These are phyloP conservation scores for Gobio gobio DNA, from an alignment of 2,113 vertebrate genomes.

Conservation along the genomic window DNA sequence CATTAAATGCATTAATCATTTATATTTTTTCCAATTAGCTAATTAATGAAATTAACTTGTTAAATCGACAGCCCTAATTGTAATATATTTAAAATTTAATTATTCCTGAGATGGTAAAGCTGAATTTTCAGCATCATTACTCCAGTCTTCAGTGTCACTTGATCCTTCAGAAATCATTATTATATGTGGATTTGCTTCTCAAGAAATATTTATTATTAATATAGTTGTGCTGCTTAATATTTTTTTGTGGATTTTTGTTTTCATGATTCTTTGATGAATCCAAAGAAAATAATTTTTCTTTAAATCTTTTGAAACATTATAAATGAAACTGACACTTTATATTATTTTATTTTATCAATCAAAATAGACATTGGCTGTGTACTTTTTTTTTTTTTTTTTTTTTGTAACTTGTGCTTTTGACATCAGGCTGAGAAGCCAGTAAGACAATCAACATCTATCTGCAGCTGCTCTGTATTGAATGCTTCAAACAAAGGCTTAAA, in stretches of 20 bases:
- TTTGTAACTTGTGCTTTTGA: neutral
- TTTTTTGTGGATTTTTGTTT: too few species aligned
- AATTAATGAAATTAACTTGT: too few species aligned
- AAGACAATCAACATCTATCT: slow-evolving; percentile 77
- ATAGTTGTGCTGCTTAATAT: neutral
- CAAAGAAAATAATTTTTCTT: too few species aligned
- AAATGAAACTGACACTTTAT: too few species aligned
- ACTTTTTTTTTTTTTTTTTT: neutral
- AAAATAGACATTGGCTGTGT: too few species aligned
- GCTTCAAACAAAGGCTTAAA: slow-evolving; percentile 70
- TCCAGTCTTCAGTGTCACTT: neutral
- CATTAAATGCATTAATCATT: too few species aligned
- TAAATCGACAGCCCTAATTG: too few species aligned
- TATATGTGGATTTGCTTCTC: neutral
- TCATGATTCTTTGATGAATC: too few species aligned
- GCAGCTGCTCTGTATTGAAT: slow-evolving; percentile 58
- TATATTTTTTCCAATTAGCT: too few species aligned
- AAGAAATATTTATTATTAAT: neutral
- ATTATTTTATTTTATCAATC: too few species aligned
- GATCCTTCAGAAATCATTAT: neutral
- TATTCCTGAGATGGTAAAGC: neutral
- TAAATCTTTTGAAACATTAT: too few species aligned
- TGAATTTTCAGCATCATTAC: neutral
- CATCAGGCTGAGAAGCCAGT: slow-evolving; percentile 67
- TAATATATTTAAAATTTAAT: neutral